phyloP scores from a whole-genome alignment of 2,888 invertebrate genomes.

The Achlya flavicornis region DNA sequence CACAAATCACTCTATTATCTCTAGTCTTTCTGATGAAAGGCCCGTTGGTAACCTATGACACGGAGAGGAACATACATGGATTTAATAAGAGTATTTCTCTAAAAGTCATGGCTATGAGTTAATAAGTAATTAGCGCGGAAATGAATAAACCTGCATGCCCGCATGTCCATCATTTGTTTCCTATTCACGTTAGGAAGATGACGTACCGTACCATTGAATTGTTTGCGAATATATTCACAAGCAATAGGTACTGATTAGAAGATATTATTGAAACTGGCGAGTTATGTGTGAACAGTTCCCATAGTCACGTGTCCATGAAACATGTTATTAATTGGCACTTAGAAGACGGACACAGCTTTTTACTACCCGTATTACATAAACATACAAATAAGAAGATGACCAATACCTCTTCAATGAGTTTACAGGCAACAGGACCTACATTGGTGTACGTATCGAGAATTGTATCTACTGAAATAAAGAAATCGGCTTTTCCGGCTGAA shows the following conservation, averaged over 20 bases:
- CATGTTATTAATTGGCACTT: neutral
- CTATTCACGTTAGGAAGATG: slow-evolving; percentile 28
- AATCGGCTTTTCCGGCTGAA: too few species aligned
- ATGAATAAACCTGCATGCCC: neutral
- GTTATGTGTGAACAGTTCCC: slow-evolving; percentile 41
- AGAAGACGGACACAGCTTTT: slow-evolving; percentile 6
- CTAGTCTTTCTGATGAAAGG: too few species aligned
- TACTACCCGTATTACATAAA: slow-evolving; percentile 16
- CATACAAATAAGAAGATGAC: neutral
- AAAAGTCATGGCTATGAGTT: too few species aligned
- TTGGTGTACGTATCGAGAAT: too few species aligned
- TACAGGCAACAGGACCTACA: neutral
- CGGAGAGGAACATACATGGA: too few species aligned
- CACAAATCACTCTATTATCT: too few species aligned
- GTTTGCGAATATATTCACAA: slow-evolving; percentile 36
- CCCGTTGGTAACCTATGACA: too few species aligned
- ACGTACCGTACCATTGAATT: slow-evolving; percentile 33
- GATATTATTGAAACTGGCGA: slow-evolving; percentile 30
- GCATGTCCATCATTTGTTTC: slow-evolving; percentile 1
- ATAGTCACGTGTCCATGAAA: slow-evolving; percentile 24
- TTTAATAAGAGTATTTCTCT: too few species aligned
- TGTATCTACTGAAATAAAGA: too few species aligned
- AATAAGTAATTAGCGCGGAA: neutral
- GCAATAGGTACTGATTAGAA: slow-evolving; percentile 33
- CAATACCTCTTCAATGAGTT: neutral